Percentiles rank a stretch among this genome's conserved stretches.
phyloP scores from a whole-genome alignment of 2,797 vertebrate species.

The Acanthiza pusilla region DNA sequence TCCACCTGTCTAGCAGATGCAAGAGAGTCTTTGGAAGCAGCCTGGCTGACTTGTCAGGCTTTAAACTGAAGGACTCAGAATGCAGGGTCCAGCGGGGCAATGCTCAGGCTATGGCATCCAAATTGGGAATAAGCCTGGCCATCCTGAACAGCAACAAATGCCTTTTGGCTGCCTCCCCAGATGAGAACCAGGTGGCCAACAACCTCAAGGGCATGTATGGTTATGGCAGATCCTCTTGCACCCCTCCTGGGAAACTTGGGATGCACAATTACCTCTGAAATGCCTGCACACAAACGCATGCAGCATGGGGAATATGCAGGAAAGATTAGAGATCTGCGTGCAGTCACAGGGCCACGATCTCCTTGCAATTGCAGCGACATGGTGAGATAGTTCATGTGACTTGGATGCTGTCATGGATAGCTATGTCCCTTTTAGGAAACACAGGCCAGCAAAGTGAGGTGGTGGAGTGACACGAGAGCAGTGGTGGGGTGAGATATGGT shows the following conservation, averaged over 20 bases:
- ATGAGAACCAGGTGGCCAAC: neutral
- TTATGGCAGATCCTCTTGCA: neutral
- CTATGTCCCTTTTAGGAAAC: neutral
- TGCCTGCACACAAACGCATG: rapidly evolving
- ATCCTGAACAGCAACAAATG: neutral
- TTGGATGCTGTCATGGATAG: neutral
- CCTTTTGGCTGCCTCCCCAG: neutral
- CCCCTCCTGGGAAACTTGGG: neutral
- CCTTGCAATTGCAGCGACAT: neutral
- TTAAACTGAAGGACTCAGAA: neutral
- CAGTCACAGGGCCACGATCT: neutral
- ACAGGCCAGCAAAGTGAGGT: neutral
- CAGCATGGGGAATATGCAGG: neutral
- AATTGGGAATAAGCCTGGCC: neutral
- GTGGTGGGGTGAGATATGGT: too few relatives aligned
- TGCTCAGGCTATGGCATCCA: neutral
- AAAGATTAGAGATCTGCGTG: neutral
- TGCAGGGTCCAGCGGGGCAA: neutral
- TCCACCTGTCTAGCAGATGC: neutral
- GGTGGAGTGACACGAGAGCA: neutral
- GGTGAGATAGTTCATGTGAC: too few relatives aligned
- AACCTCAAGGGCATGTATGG: neutral
- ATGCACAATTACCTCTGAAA: neutral
- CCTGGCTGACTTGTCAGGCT: neutral
- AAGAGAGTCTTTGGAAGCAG: neutral